These are phyloP conservation scores for Acropora yongei DNA, from an alignment of 64 coral and sea anemone genomes.

Conservation along the genomic window DNA sequence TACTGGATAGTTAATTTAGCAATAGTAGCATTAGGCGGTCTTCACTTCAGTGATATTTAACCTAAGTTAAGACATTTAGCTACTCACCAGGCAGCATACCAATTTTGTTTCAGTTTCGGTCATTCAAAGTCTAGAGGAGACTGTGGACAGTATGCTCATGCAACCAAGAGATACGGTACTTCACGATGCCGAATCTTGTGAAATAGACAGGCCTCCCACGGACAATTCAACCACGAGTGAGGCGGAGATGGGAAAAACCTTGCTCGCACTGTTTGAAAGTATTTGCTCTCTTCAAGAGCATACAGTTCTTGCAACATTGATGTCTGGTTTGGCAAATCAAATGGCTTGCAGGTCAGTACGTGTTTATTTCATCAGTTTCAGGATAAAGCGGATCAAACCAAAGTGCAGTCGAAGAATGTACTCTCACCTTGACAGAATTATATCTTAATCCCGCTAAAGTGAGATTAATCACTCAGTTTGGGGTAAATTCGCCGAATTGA, in stretches of 20 bases:
- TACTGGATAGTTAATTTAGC: too few species aligned
- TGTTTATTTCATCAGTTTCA: background rate
- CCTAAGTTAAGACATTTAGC: background rate
- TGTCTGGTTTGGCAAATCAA: conserved; percentile 25
- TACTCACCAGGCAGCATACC: background rate
- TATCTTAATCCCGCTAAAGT: too few species aligned
- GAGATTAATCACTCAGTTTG: too few species aligned
- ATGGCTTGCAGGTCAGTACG: conserved; percentile 17
- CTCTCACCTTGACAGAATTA: too few species aligned
- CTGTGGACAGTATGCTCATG: background rate
- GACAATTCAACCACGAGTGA: background rate
- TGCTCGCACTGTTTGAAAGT: conserved; percentile 16
- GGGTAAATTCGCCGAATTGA: too few species aligned
- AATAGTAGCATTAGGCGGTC: too few species aligned
- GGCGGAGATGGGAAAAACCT: background rate
- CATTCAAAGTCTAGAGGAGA: conserved; percentile 7
- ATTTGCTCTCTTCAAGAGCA: conserved; percentile 31
- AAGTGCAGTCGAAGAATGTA: too few species aligned
- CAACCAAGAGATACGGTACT: background rate
- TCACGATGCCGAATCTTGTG: background rate
- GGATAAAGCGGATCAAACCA: too few species aligned
- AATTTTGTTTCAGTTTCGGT: background rate
- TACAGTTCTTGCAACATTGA: conserved; percentile 14
- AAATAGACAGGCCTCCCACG: background rate
- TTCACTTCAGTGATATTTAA: too few species aligned